A percentile compares a stretch with the other conserved stretches of the same genome.
These are phyloP conservation scores for Caenorhabditis panamensis DNA, from an alignment of 2,888 invertebrate genomes.

Conservation along the genomic window DNA sequence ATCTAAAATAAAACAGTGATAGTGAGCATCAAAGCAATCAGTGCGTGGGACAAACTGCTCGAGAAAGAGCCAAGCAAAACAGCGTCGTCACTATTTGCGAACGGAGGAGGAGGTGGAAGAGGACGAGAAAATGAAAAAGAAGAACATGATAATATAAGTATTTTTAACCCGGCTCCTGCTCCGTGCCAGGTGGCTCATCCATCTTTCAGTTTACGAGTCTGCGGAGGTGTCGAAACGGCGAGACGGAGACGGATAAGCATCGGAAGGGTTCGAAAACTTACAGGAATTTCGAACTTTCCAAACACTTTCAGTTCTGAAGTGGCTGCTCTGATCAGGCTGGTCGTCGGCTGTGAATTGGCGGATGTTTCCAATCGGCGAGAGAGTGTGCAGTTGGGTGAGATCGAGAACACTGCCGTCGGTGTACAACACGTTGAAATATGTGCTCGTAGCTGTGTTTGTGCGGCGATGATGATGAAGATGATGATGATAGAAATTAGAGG, in stretches of 20 bases:
- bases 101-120: slow-evolving; percentile 32
- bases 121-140: slow-evolving; percentile 24
- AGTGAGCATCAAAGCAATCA: slow-evolving; percentile 15
- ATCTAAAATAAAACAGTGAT: not conserved
- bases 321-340: slow-evolving; percentile 9
- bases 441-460: slow-evolving; percentile 53
- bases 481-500: slow-evolving; percentile 58
- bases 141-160: slow-evolving; percentile 47
- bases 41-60: slow-evolving; percentile 31
- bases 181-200: slow-evolving; percentile 34
- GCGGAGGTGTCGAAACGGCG: slow-evolving; percentile 23
- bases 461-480: slow-evolving; percentile 40
- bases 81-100: slow-evolving; percentile 54
- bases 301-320: slow-evolving; percentile 24
- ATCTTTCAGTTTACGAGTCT: slow-evolving; percentile 9
- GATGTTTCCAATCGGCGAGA: slow-evolving; percentile 52
- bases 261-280: not conserved
- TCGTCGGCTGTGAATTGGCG: slow-evolving; percentile 41
- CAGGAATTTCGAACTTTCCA: not conserved
- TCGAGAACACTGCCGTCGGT: slow-evolving; percentile 39
- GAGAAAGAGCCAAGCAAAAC: slow-evolving; percentile 33
- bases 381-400: slow-evolving; percentile 11
- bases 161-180: slow-evolving; percentile 28
- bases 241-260: not conserved
- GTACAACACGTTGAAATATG: slow-evolving; percentile 51